Evolutionary conservation across 2,888 invertebrate species (phyloP).

Genomic region (Oligia strigilis): DNA sequence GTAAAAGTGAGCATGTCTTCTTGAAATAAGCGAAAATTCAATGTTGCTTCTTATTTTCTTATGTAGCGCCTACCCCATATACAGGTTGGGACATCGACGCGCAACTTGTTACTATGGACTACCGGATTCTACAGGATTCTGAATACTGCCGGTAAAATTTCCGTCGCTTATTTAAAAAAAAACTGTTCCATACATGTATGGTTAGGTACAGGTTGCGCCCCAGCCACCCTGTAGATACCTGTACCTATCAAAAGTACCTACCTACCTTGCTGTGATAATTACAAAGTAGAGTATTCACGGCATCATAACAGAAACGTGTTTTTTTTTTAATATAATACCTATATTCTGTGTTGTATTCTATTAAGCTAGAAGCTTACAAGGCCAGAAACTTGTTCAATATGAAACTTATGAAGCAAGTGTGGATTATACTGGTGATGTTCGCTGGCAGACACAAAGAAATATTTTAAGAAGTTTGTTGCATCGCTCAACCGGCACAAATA

Average conservation of each 20-base stretch:
- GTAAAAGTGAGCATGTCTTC: background rate
- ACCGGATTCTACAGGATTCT: background rate
- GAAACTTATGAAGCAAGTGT: constrained; percentile 47
- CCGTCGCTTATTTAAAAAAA: background rate
- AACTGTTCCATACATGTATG: background rate
- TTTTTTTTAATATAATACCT: background rate
- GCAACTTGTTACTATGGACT: background rate
- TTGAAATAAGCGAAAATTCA: background rate
- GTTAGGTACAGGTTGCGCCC: too few species aligned
- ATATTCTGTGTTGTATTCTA: constrained; percentile 7
- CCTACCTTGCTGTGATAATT: background rate
- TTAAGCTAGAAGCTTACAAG: constrained; percentile 33
- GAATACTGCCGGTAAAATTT: background rate
- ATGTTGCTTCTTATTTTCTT: background rate
- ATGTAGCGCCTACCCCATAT: background rate
- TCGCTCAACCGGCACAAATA: constrained; percentile 1
- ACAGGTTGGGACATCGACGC: background rate
- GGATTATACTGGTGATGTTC: constrained; percentile 23
- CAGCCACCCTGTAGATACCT: background rate
- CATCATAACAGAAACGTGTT: background rate
- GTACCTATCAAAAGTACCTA: background rate
- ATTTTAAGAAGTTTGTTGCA: constrained; percentile 50
- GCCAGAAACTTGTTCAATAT: constrained; percentile 49
- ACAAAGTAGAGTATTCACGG: background rate
- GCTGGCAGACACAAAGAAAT: constrained; percentile 52